Conservation (phyloP, 92 coral and sea anemone genomes). For the Umimayanthus chanpuru region DNA sequence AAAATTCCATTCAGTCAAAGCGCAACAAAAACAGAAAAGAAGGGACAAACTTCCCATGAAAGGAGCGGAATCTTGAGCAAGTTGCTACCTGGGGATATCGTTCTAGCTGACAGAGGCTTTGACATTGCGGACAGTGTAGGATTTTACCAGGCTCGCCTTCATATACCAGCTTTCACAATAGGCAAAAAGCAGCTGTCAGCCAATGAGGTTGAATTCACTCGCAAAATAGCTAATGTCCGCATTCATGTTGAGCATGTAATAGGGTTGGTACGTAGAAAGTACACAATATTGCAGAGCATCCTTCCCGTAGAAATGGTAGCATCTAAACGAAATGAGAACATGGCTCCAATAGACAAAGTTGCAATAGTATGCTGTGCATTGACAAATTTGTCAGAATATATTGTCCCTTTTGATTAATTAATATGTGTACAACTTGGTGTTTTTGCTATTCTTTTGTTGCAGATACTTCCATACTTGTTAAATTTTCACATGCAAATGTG, state of each 20-base stretch:
- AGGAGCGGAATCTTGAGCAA: constrained; percentile 8
- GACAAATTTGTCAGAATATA: constrained; percentile 39
- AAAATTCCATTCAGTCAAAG: too few relatives aligned
- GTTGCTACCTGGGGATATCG: constrained; percentile 55
- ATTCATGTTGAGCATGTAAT: constrained; percentile 36
- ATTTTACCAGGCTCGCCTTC: constrained; percentile 41
- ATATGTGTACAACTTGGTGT: too few relatives aligned
- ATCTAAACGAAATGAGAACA: constrained; percentile 21
- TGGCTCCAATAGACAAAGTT: constrained; percentile 24
- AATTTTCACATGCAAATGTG: too few relatives aligned
- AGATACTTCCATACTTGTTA: too few relatives aligned
- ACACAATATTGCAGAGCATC: constrained; percentile 28
- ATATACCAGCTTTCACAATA: constrained; percentile 48
- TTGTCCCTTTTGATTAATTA: constrained; percentile 33
- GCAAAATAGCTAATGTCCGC: constrained; percentile 44
- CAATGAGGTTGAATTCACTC: constrained; percentile 42
- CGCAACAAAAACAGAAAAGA: too few relatives aligned
- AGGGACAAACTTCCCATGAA: neutral
- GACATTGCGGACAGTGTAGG: constrained; percentile 40
- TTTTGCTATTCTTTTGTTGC: too few relatives aligned
- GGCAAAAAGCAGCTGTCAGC: constrained; percentile 48
- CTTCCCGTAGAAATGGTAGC: constrained; percentile 20
- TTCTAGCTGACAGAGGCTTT: constrained; percentile 61
- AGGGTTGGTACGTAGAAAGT: constrained; percentile 31
- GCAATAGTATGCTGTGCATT: constrained; percentile 41